phyloP scores from a whole-genome alignment of 2,113 vertebrate genomes.

The Microtus ochrogaster region DNA sequence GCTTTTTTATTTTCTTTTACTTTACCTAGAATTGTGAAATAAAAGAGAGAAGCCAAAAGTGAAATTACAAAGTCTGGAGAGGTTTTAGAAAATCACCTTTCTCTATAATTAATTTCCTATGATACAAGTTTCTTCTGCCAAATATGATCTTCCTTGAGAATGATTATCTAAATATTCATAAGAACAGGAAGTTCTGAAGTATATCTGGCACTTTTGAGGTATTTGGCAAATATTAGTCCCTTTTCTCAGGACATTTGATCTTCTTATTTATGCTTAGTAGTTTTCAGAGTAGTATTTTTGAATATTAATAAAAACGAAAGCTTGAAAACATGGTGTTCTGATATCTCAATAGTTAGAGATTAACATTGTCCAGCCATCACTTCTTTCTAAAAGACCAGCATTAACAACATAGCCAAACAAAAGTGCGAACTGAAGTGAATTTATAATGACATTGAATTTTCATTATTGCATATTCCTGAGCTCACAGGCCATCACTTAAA shows the following conservation, averaged over 20 bases:
- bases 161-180: neutral
- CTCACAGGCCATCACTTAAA: neutral
- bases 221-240: constrained; percentile 37
- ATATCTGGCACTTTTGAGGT: neutral
- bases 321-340: neutral
- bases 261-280: neutral
- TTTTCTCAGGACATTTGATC: neutral
- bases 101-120: constrained; percentile 19
- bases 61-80: constrained; percentile 43
- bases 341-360: constrained; percentile 8
- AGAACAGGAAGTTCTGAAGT: neutral
- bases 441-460: constrained; percentile 24
- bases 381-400: neutral
- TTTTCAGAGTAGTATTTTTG: constrained; percentile 13
- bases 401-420: constrained; percentile 19
- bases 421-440: neutral
- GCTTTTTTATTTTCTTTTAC: constrained; percentile 22
- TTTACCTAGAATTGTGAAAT: constrained; percentile 10
- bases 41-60: neutral
- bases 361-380: neutral
- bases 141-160: constrained; percentile 12
- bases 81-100: constrained; percentile 45
- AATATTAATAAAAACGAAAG: constrained; percentile 30
- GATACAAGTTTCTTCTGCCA: constrained; percentile 1
- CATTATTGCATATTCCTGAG: neutral